Evolutionary conservation across 1,140 invertebrate genomes (phyloP), one percentile per base, ranked within the genome.

Genomic region (Bombus waltoni): DNA sequence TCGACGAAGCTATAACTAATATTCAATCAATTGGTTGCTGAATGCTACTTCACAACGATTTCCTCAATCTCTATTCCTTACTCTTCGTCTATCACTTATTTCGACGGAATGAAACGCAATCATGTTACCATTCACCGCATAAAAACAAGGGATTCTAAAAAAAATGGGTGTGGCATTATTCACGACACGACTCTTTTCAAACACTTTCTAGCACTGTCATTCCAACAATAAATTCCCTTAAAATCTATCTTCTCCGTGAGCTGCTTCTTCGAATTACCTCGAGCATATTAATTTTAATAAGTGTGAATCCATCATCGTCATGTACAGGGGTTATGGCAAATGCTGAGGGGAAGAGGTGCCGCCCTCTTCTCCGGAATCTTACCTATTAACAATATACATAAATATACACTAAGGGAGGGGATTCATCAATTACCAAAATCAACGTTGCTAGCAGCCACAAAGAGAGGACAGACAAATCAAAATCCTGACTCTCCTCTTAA

Each of bases 341-440:
- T 91, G 76, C 81, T 91, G 91, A 89, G 75, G 81, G 86, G 44
- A 79, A 68, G n/a, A 66, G n/a, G 25, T 32, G 68, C 32, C 35
- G 53, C 38, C 65, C 82, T 73, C 87, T 85, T 85, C 66, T 8
- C 71, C 75, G 76, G n/a, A 75, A 78, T 73, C 84, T 80, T 89
- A 78, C 44, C 53, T 78, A 72, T 85, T 89, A 83, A 85, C 66
- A 77, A 75, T 89, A 90, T 88, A 85, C 85, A 89, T 91, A 92
- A 90, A 91, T 87, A 88, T 88, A 90, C 72, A 83, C 88, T 90
- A 88, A 53, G 86, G 42, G 77, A 85, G 78, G 84, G 93, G 94
- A 95, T 95, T 95, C 93, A 95, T 91, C 80, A 95, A 93, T 94
- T 93, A 94, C 62, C 89, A 95, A 94, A 95, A 94, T 93, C 92